phyloP scores from a whole-genome alignment of 2,888 invertebrate species.

The Parnassius apollo region DNA sequence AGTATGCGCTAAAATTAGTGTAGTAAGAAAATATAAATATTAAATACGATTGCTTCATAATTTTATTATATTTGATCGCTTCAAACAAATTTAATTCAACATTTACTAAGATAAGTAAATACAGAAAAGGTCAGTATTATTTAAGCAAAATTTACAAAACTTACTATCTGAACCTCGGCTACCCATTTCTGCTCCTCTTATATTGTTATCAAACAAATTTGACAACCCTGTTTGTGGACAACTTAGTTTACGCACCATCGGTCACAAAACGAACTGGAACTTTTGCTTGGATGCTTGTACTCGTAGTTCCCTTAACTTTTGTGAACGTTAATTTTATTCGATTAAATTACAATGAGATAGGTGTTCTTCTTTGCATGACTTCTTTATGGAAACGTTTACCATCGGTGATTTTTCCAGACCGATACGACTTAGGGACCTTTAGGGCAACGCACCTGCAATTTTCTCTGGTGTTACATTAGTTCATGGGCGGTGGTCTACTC shows the following conservation, averaged over 20 bases:
- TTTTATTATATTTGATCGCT: no score
- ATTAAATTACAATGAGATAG: slow-evolving; percentile 31
- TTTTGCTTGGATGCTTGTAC: slow-evolving; percentile 34
- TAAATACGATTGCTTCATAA: no score
- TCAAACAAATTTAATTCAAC: slow-evolving; percentile 11
- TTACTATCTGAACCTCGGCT: slow-evolving; percentile 3
- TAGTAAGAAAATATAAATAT: no score
- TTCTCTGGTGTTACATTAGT: no score
- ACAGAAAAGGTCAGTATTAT: slow-evolving; percentile 1
- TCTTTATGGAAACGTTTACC: no score
- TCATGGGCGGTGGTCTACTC: no score
- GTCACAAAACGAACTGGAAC: slow-evolving; percentile 38
- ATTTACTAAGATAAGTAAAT: slow-evolving; percentile 3
- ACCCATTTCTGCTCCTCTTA: background rate
- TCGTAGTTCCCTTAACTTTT: slow-evolving; percentile 38
- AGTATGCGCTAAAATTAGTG: no score
- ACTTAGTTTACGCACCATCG: slow-evolving; percentile 44
- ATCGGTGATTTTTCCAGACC: no score
- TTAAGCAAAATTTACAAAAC: slow-evolving; percentile 12
- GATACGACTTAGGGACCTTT: no score
- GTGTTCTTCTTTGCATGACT: no score
- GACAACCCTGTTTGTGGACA: slow-evolving; percentile 17
- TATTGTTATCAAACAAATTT: slow-evolving; percentile 11
- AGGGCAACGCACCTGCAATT: no score
- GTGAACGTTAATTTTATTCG: slow-evolving; percentile 47